Conservation (phyloP, 1,140 invertebrate species). For the Nasonia vitripennis region DNA sequence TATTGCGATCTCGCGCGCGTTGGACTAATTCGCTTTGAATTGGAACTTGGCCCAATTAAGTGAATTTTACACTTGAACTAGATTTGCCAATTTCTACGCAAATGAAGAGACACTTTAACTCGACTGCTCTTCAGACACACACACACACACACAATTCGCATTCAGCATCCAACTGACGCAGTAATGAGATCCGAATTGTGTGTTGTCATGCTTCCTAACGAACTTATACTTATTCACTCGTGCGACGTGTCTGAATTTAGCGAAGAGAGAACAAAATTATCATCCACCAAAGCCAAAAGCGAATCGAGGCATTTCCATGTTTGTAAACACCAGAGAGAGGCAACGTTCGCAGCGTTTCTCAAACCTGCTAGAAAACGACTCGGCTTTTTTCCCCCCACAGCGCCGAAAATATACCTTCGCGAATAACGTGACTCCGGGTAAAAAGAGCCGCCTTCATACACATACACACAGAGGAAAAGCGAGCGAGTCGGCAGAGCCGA, state of each 20-base stretch:
- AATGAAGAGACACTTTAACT: constrained; percentile 8
- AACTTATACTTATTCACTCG: no score
- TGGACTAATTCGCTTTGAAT: background rate
- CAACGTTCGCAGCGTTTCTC: no score
- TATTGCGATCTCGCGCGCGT: background rate
- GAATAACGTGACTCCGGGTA: no score
- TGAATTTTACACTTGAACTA: constrained; percentile 34
- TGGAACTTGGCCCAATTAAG: constrained; percentile 18
- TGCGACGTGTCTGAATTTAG: background rate
- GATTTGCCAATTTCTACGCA: background rate
- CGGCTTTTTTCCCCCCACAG: no score
- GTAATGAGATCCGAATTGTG: background rate
- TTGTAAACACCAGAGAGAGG: no score
- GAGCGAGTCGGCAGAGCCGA: background rate
- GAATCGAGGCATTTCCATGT: no score
- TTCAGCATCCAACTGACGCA: background rate
- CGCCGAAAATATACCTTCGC: no score
- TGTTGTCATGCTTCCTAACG: background rate
- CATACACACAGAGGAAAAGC: background rate
- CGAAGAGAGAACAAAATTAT: background rate
- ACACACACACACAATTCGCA: background rate
- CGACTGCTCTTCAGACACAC: background rate
- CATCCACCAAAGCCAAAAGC: background rate
- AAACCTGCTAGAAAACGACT: no score
- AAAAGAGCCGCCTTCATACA: background rate